phyloP scores from a whole-genome alignment of 2,888 invertebrate genomes.

The Capitulum mitella region DNA sequence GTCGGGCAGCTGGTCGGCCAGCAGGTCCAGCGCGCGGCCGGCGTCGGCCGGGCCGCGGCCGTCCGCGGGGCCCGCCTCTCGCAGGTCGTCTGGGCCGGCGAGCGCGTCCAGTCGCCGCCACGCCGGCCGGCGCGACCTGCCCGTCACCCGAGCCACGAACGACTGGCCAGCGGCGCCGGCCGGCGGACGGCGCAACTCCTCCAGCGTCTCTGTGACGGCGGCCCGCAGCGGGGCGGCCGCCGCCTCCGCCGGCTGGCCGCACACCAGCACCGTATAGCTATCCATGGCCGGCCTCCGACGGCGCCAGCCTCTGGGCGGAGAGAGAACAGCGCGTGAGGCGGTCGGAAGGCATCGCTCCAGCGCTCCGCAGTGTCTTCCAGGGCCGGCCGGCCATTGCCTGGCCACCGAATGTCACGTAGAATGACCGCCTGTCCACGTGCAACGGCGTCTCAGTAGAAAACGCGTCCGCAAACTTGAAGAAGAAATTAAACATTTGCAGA shows the following conservation, averaged over 20 bases:
- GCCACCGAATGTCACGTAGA: too few species aligned
- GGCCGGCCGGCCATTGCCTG: too few species aligned
- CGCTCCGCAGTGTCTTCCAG: too few species aligned
- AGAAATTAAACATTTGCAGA: too few species aligned
- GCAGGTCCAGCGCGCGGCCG: not conserved
- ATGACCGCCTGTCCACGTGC: too few species aligned
- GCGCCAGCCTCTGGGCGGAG: not conserved
- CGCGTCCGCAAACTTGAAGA: too few species aligned
- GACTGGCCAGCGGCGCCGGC: constrained; percentile 42
- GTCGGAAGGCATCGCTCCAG: too few species aligned
- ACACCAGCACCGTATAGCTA: not conserved
- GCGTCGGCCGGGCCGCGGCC: not conserved
- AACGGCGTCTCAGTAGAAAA: too few species aligned
- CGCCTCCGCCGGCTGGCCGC: not conserved
- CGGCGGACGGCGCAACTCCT: not conserved
- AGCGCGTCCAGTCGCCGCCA: not conserved
- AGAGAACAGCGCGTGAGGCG: not conserved
- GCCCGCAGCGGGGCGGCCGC: not conserved
- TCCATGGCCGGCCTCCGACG: not conserved
- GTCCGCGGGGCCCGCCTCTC: not conserved
- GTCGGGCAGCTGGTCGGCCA: not conserved
- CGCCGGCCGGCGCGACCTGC: constrained; percentile 51
- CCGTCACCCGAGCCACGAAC: constrained; percentile 74
- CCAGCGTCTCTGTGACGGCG: not conserved
- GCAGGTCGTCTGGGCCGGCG: not conserved